phyloP scores from a whole-genome alignment of 2,113 vertebrate species.

The Lycocorax pyrrhopterus region DNA sequence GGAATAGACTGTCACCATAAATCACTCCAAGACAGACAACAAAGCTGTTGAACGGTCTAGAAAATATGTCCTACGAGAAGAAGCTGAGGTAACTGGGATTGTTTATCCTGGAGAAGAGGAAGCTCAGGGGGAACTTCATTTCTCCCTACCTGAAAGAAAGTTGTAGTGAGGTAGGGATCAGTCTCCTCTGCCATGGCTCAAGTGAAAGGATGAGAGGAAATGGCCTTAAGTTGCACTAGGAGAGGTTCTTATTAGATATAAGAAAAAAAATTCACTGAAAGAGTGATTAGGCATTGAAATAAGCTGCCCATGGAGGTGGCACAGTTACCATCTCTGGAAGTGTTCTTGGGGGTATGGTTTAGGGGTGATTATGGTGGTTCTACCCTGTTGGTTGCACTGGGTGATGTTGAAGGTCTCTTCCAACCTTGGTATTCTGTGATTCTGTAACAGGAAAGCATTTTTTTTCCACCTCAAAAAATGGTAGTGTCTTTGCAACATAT shows the following conservation, averaged over 20 bases:
- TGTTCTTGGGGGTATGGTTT: background rate
- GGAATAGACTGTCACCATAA: background rate
- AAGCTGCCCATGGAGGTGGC: background rate
- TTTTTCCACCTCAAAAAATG: background rate
- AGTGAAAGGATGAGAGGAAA: background rate
- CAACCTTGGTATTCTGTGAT: background rate
- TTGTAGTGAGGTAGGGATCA: background rate
- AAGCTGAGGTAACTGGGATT: background rate
- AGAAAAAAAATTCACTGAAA: background rate
- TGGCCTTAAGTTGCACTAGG: background rate
- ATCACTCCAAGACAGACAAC: background rate
- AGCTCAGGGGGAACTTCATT: background rate
- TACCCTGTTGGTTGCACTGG: background rate
- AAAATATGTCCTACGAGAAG: background rate
- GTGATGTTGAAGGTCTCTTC: background rate
- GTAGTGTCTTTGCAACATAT: background rate
- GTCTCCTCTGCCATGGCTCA: background rate
- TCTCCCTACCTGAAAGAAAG: background rate
- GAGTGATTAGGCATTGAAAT: background rate
- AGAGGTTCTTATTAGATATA: background rate
- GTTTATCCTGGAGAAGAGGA: background rate
- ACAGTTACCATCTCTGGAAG: background rate
- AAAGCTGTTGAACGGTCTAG: background rate
- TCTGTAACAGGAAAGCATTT: background rate
- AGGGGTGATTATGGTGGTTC: background rate